Evolutionary conservation across 2,797 vertebrate species (phyloP), one percentile per base, ranked within the genome.

Genomic region (Caiman crocodilus): DNA sequence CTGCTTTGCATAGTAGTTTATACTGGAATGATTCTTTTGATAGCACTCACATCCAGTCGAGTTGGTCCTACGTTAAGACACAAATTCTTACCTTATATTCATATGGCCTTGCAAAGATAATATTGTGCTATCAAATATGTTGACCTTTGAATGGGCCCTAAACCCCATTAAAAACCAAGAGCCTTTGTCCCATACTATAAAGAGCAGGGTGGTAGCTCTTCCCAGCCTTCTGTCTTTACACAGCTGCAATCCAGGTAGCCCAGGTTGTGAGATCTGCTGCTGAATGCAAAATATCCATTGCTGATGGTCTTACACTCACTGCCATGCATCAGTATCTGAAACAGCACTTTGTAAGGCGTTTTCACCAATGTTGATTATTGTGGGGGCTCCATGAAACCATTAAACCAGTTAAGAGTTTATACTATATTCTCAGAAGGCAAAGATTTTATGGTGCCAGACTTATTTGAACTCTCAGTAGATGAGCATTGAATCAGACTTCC

Each of bases 151-250:
- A 57, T 2, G 12, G 71, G 32, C 57, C 23, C 77, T 86, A 50
- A 50, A 50, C 21, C 23, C 42, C 50, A 14, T 73, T 32, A 25
- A 26, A 26, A 42, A 18, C 18, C 17, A 63, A 16, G 14, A 61
- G 15, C n/a, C 60, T 1, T n/a, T 4, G 35, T 65, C 7, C 15
- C 0, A 0, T 21, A 32, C 21, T 0, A 0, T 73, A 23, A 12
- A 15, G 35, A 12, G 28, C 42, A 18, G n/a, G 56, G 56, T 28
- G 2, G 0, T 26, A 26, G 63, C 18, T 74, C 14, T 73, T 80
- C 9, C 20, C 30, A 84, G 26, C 13, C 9, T 63, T 67, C 28
- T 60, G 7, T 15, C 25, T 58, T 57, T 1, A 1, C 8, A 11
- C 1, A 0, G 35, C 57, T 21, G 69, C 55, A 15, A 14, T 26